Conservation (phyloP, 2,113 vertebrate species). For the Eolophus roseicapilla region DNA sequence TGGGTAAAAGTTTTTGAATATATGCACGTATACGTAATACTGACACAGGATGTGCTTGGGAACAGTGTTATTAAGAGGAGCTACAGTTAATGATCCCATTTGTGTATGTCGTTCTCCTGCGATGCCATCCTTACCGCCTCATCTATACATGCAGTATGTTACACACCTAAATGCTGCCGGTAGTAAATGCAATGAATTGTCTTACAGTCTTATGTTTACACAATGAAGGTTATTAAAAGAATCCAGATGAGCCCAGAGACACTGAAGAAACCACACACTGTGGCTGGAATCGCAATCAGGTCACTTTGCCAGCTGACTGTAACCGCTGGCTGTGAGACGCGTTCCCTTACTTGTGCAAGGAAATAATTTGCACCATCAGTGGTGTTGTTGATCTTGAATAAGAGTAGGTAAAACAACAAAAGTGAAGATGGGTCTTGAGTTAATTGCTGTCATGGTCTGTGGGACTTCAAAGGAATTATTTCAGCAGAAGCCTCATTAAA, state of each 20-base stretch:
- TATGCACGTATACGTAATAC: fast-evolving
- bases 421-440: constrained; percentile 33
- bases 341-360: background rate
- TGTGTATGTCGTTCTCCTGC: background rate
- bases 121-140: background rate
- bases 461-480: constrained; percentile 49
- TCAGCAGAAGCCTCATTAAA: background rate
- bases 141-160: background rate
- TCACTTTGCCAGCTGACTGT: background rate
- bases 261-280: background rate
- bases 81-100: background rate
- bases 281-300: background rate
- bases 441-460: constrained; percentile 52
- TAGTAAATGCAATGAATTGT: fast-evolving
- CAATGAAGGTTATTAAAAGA: background rate
- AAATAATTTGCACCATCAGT: constrained; percentile 27
- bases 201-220: background rate
- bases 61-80: background rate
- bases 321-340: background rate
- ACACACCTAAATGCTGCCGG: background rate
- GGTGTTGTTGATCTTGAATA: constrained; percentile 1
- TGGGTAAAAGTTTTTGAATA: background rate
- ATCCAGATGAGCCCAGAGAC: background rate
- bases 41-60: background rate
- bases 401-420: constrained; percentile 16